Evolutionary conservation across 2,113 vertebrate genomes (phyloP).

Genomic region (Riparia riparia): DNA sequence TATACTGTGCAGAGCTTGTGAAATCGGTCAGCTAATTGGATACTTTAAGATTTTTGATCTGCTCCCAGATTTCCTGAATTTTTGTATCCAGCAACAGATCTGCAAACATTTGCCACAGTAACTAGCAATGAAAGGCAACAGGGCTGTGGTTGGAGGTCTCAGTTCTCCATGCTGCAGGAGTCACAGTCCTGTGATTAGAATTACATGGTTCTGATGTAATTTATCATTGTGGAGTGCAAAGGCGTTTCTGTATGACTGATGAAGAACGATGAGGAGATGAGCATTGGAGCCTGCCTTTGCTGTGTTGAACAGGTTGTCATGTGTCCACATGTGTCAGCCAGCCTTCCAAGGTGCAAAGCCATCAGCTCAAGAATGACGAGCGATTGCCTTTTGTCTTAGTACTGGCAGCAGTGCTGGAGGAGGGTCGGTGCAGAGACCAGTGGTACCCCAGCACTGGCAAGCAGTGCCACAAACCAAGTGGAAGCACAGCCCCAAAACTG

Average conservation of each 20-base stretch:
- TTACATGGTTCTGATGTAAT: background rate
- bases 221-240: background rate
- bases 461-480: background rate
- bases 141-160: background rate
- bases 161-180: background rate
- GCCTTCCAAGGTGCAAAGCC: background rate
- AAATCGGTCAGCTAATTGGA: background rate
- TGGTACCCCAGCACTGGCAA: background rate
- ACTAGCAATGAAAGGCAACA: background rate
- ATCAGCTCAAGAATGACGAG: background rate
- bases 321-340: background rate
- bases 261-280: constrained; percentile 1
- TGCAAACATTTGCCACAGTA: background rate
- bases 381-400: rapidly evolving
- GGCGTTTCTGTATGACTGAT: background rate
- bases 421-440: background rate
- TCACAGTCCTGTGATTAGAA: background rate
- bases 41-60: background rate
- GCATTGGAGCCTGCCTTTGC: background rate
- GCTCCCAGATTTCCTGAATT: background rate
- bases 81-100: background rate
- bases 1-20: background rate
- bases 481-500: background rate
- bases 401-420: background rate
- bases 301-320: background rate